A percentile compares a stretch with the other conserved stretches of the same genome.
phyloP scores from a whole-genome alignment of 2,888 invertebrate species.

The Drosophila histrio region DNA sequence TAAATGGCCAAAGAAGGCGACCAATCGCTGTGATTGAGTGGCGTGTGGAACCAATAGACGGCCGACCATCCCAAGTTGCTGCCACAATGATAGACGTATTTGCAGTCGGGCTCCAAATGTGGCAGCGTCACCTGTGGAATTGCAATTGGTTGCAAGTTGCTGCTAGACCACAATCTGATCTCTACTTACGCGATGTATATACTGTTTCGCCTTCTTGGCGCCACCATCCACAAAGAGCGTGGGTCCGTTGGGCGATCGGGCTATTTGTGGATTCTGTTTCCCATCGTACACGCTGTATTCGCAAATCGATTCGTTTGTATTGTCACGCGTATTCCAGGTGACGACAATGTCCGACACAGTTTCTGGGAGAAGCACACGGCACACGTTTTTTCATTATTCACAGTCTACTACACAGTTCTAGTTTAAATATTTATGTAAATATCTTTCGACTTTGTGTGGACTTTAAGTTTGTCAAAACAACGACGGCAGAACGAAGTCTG shows the following conservation, averaged over 20 bases:
- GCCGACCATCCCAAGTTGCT: slow-evolving; percentile 93
- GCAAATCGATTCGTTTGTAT: slow-evolving; percentile 88
- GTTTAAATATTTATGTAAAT: slow-evolving; percentile 1
- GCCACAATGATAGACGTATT: slow-evolving; percentile 92
- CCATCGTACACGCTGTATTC: slow-evolving; percentile 89
- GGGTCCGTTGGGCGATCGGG: slow-evolving; percentile 85
- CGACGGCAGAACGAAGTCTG: no score
- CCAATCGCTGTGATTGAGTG: slow-evolving; percentile 89
- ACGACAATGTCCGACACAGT: slow-evolving; percentile 89
- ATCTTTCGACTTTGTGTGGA: no score
- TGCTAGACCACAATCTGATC: not conserved
- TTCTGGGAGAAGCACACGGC: slow-evolving; percentile 83
- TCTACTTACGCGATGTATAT: slow-evolving; percentile 89
- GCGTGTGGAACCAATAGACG: slow-evolving; percentile 90
- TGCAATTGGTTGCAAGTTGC: not conserved
- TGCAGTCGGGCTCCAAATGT: slow-evolving; percentile 87
- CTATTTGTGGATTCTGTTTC: slow-evolving; percentile 84
- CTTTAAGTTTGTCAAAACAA: no score
- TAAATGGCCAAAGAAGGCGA: slow-evolving; percentile 92
- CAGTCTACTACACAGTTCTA: not conserved
- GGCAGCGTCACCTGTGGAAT: slow-evolving; percentile 84
- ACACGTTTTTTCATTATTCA: slow-evolving; percentile 38
- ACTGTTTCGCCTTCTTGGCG: slow-evolving; percentile 86
- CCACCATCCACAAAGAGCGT: slow-evolving; percentile 91
- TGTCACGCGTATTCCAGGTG: slow-evolving; percentile 92